These are phyloP conservation scores for Lymantria monacha DNA, from an alignment of 2,888 invertebrate genomes.

Conservation along the genomic window DNA sequence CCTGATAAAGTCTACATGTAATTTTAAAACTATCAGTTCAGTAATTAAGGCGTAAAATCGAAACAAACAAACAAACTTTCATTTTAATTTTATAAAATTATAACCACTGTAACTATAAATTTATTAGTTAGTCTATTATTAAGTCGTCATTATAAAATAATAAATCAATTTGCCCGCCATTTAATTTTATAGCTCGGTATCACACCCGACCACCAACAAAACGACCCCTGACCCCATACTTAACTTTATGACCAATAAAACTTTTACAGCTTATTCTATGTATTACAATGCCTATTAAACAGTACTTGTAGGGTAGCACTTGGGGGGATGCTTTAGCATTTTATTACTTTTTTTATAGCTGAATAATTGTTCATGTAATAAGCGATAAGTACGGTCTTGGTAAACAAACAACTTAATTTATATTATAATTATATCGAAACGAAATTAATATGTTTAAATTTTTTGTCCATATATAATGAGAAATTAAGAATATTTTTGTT, in stretches of 20 bases:
- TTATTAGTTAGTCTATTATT: neutral
- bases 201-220: conserved; percentile 9
- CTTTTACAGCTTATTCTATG: conserved; percentile 30
- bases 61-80: no score
- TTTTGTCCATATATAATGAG: no score
- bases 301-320: conserved; percentile 28
- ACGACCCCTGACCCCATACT: conserved; percentile 17
- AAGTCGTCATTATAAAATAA: conserved; percentile 15
- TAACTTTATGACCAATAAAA: conserved; percentile 32
- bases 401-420: neutral
- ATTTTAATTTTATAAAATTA: no score
- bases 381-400: conserved; percentile 1
- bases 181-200: conserved; percentile 25
- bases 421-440: no score
- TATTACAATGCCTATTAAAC: conserved; percentile 28
- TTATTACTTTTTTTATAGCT: conserved; percentile 21
- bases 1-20: no score
- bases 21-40: no score
- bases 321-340: conserved; percentile 20
- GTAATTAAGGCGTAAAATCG: no score
- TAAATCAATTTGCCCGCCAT: conserved; percentile 25
- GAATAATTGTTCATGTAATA: conserved; percentile 9
- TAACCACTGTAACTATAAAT: neutral
- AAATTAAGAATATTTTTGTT: no score
- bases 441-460: no score